Conservation (phyloP, 2,888 invertebrate species). For the Andrena camellia region DNA sequence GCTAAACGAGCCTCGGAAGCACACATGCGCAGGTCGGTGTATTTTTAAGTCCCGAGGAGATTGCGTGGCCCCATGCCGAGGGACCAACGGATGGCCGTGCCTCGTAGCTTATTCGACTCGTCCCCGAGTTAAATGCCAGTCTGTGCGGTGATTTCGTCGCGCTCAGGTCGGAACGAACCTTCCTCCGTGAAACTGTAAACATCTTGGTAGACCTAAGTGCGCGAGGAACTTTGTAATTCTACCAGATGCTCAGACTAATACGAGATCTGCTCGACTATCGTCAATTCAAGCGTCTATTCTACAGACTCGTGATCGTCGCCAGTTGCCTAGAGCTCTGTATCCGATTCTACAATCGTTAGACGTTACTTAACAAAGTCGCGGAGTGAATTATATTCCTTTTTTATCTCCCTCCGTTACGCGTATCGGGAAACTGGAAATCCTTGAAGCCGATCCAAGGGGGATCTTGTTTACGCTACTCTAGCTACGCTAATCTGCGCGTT, state of each 20-base stretch:
- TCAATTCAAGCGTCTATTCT: background rate
- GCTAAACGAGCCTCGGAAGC: constrained; percentile 21
- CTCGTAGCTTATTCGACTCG: constrained; percentile 18
- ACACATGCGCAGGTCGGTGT: constrained; percentile 38
- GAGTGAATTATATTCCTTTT: background rate
- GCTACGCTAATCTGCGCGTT: constrained; percentile 4
- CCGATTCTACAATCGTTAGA: background rate
- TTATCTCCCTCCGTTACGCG: too few relatives aligned
- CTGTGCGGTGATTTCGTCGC: constrained; percentile 49
- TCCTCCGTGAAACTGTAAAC: background rate
- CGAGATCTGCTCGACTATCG: background rate
- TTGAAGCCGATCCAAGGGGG: constrained; percentile 9
- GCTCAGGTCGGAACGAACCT: constrained; percentile 37
- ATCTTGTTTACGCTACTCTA: background rate
- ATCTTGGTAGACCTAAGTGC: background rate
- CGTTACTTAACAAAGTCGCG: background rate
- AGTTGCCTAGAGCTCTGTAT: background rate
- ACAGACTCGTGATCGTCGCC: background rate
- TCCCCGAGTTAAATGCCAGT: constrained; percentile 61
- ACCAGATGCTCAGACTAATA: background rate
- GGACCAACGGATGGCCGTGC: constrained; percentile 73
- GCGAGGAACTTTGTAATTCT: background rate
- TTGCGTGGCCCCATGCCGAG: constrained; percentile 75
- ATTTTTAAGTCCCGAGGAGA: constrained; percentile 67
- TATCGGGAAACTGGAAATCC: constrained; percentile 30